Evolutionary conservation across 2,888 invertebrate genomes (phyloP).

Genomic region (Phengaris arion): DNA sequence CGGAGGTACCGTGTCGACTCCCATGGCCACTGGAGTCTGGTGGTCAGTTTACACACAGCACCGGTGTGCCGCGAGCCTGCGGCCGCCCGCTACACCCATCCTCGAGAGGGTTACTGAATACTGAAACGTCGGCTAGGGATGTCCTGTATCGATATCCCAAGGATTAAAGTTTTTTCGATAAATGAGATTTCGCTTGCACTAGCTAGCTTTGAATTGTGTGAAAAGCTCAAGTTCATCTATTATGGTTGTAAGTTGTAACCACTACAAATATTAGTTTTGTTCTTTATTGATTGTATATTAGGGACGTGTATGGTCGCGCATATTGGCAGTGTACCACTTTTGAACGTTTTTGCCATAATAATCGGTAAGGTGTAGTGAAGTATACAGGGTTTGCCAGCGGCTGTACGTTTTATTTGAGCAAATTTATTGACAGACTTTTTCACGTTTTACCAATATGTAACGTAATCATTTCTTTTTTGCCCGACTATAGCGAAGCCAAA

Average conservation of each 20-base stretch:
- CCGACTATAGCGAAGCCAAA: too few relatives aligned
- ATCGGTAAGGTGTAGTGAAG: too few relatives aligned
- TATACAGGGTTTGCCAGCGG: not conserved
- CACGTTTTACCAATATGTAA: not conserved
- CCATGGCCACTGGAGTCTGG: slow-evolving; percentile 51
- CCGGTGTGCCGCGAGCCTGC: slow-evolving; percentile 47
- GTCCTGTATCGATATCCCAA: slow-evolving; percentile 34
- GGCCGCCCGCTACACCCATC: slow-evolving; percentile 56
- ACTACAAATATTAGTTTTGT: not conserved
- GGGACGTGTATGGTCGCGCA: not conserved
- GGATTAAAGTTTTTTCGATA: not conserved
- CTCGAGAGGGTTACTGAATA: slow-evolving; percentile 45
- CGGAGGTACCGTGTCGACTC: slow-evolving; percentile 62
- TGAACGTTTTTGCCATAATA: too few relatives aligned
- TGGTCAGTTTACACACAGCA: slow-evolving; percentile 45
- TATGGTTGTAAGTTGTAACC: not conserved
- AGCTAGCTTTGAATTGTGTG: not conserved
- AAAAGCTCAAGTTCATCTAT: not conserved
- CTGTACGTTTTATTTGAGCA: not conserved
- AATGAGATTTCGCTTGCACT: not conserved
- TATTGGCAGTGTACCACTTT: not conserved
- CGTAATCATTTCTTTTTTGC: not conserved
- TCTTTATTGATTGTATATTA: not conserved
- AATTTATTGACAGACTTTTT: not conserved
- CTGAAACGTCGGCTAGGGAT: slow-evolving; percentile 42